Percentiles rank a stretch among this genome's conserved stretches.
Conservation (phyloP, 2,797 vertebrate species). For the Eospalax fontanierii region DNA sequence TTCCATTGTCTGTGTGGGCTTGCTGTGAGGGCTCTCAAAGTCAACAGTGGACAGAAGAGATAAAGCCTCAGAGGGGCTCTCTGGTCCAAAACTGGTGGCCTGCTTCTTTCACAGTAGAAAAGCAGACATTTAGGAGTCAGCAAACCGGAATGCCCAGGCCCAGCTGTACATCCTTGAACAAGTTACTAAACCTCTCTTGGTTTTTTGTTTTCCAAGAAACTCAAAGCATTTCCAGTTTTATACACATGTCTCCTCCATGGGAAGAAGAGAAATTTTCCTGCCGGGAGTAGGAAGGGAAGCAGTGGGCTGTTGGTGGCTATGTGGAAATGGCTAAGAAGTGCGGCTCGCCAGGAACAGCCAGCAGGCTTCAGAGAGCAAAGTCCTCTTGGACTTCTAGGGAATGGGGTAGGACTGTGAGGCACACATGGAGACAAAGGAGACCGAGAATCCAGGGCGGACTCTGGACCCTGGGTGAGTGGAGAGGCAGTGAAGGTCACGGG, state of each 20-base stretch:
- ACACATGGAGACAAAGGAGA: background rate
- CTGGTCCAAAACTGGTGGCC: background rate
- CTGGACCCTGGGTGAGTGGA: background rate
- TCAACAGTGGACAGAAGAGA: background rate
- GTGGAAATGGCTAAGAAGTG: background rate
- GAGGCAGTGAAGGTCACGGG: background rate
- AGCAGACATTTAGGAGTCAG: background rate
- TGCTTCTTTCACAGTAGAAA: background rate
- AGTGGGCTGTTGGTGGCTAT: background rate
- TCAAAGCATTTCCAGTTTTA: background rate
- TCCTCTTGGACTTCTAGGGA: background rate
- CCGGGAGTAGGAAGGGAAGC: background rate
- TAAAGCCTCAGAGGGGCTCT: background rate
- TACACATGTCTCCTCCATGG: background rate
- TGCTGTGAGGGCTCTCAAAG: background rate
- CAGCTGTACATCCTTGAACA: background rate
- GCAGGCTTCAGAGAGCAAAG: background rate
- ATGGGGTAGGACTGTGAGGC: background rate
- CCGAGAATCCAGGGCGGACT: slow-evolving; percentile 50
- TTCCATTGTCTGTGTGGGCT: background rate
- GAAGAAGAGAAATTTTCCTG: background rate
- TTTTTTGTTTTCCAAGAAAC: background rate
- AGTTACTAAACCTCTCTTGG: slow-evolving; percentile 15
- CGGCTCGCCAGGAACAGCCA: background rate
- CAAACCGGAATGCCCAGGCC: background rate